phyloP scores from a whole-genome alignment of 2,113 vertebrate species.

The Trinectes maculatus region DNA sequence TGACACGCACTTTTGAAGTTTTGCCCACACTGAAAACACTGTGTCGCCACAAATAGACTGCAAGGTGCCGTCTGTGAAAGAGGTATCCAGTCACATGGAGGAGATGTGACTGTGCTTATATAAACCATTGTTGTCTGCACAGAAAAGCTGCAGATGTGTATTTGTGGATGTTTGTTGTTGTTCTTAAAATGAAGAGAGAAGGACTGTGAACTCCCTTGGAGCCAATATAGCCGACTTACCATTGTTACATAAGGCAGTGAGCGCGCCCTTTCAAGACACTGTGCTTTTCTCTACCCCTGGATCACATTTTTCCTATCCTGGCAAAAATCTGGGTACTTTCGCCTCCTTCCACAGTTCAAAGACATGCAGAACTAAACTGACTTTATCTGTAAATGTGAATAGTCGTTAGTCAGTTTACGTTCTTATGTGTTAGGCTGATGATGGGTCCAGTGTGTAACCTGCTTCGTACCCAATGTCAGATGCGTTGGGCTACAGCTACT shows the following conservation, averaged over 20 bases:
- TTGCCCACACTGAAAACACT: too few relatives aligned
- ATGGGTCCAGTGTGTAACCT: too few relatives aligned
- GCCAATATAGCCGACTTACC: conserved; percentile 17
- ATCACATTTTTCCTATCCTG: neutral
- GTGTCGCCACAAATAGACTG: neutral
- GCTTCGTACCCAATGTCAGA: too few relatives aligned
- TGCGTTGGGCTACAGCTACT: too few relatives aligned
- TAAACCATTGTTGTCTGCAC: conserved; percentile 14
- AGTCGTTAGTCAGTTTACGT: too few relatives aligned
- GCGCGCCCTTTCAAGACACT: conserved; percentile 32
- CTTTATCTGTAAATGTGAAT: too few relatives aligned
- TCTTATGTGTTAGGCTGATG: too few relatives aligned
- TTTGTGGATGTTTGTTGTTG: conserved; percentile 27
- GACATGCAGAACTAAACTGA: too few relatives aligned
- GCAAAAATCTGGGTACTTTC: too few relatives aligned
- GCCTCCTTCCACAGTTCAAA: too few relatives aligned
- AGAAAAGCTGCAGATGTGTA: conserved; percentile 17
- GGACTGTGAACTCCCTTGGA: conserved; percentile 38
- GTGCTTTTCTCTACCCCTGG: conserved; percentile 14
- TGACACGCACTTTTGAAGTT: too few relatives aligned
- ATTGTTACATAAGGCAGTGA: conserved; percentile 37
- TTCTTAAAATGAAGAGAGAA: conserved; percentile 42
- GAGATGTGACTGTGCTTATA: neutral
- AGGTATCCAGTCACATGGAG: conserved; percentile 1
- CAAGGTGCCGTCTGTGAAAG: neutral